Evolutionary conservation across 2,888 invertebrate genomes (phyloP).

Genomic region (Liodrosophila aerea): DNA sequence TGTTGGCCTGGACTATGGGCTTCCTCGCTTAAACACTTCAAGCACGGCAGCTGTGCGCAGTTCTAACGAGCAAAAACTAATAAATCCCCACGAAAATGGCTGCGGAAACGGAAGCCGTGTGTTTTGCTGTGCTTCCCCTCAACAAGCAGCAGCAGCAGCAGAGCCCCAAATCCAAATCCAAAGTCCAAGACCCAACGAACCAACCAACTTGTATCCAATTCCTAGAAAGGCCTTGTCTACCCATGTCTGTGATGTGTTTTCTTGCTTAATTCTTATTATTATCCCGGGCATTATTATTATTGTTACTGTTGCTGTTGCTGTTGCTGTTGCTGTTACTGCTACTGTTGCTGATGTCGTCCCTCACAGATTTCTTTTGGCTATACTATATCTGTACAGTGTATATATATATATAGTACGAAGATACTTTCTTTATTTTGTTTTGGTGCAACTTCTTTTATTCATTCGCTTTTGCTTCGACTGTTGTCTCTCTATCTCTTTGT

Average conservation of each 20-base stretch:
- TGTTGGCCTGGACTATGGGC: conserved; percentile 36
- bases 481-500: conserved; percentile 43
- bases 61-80: conserved; percentile 82
- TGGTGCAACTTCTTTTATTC: conserved; percentile 32
- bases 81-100: conserved; percentile 79
- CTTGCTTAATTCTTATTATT: conserved; percentile 79
- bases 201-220: conserved; percentile 22
- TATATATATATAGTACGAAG: conserved; percentile 17
- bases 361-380: conserved; percentile 62
- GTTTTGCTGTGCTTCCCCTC: conserved; percentile 47
- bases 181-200: conserved; percentile 16
- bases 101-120: conserved; percentile 79
- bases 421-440: conserved; percentile 10
- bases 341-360: conserved; percentile 42
- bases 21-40: conserved; percentile 57
- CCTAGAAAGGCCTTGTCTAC: conserved; percentile 44
- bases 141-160: conserved; percentile 27
- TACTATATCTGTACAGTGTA: conserved; percentile 17
- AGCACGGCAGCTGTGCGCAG: conserved; percentile 71
- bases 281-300: conserved; percentile 73
- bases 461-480: conserved; percentile 35
- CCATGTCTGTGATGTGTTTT: conserved; percentile 74
- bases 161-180: conserved; percentile 10
- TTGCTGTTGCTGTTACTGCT: conserved; percentile 27
- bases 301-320: conserved; percentile 24